These are phyloP conservation scores for Stenurella melanura DNA, from an alignment of 2,888 invertebrate genomes.

Conservation along the genomic window DNA sequence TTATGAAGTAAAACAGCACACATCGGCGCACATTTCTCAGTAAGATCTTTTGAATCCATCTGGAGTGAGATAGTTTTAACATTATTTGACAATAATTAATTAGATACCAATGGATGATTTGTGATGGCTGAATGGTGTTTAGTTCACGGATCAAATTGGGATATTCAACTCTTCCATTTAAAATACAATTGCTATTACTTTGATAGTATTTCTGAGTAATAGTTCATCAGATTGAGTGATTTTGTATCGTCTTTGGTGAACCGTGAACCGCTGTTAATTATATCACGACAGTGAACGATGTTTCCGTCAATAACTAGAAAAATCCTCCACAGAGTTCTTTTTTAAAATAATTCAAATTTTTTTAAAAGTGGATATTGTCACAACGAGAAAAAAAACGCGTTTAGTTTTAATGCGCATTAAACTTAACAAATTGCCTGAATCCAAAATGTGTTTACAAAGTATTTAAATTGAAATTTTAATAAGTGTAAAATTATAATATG, in stretches of 20 bases:
- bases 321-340: neutral
- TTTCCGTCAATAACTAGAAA: neutral
- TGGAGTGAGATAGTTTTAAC: neutral
- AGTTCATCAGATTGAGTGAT: neutral
- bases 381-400: neutral
- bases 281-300: neutral
- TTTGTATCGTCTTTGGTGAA: neutral
- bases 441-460: neutral
- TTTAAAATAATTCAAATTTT: too few relatives aligned
- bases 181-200: neutral
- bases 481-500: neutral
- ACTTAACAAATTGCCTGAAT: neutral
- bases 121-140: neutral
- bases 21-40: too few relatives aligned
- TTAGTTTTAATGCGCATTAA: neutral
- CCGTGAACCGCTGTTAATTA: neutral
- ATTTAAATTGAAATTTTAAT: neutral
- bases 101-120: neutral
- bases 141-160: neutral
- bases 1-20: too few relatives aligned
- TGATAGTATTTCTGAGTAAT: neutral
- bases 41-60: too few relatives aligned
- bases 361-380: too few relatives aligned
- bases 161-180: neutral
- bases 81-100: neutral